Percentiles rank a stretch among this genome's conserved stretches.
Conservation (phyloP, 2,888 invertebrate genomes). For the Dryomyza anilis region DNA sequence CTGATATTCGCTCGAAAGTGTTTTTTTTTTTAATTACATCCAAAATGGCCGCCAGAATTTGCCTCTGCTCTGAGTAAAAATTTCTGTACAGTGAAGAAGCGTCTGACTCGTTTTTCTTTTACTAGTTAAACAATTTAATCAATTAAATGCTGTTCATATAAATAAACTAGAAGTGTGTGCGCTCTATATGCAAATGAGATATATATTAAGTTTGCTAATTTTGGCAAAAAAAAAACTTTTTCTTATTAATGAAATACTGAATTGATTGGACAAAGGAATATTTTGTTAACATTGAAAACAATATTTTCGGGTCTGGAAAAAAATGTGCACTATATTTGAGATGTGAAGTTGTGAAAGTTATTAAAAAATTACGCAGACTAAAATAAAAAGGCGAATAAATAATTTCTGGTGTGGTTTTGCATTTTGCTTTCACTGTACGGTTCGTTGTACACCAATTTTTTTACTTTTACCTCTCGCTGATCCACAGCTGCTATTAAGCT, state of each 20-base stretch:
- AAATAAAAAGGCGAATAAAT: slow-evolving; percentile 12
- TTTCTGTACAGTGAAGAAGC: slow-evolving; percentile 54
- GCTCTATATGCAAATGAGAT: not conserved
- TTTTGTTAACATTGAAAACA: too few relatives aligned
- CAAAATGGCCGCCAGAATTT: slow-evolving; percentile 49
- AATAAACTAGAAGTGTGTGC: slow-evolving; percentile 32
- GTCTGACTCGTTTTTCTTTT: slow-evolving; percentile 47
- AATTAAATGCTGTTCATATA: slow-evolving; percentile 36
- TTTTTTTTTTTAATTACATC: slow-evolving; percentile 24
- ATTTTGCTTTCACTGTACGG: slow-evolving; percentile 19
- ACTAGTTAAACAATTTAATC: slow-evolving; percentile 41
- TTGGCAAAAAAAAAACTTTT: not conserved
- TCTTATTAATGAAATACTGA: not conserved
- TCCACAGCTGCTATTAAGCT: slow-evolving; percentile 9
- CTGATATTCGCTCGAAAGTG: not conserved
- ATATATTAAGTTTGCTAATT: not conserved
- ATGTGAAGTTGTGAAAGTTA: slow-evolving; percentile 41
- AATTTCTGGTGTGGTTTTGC: slow-evolving; percentile 23
- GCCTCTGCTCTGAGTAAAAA: slow-evolving; percentile 40
- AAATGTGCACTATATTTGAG: too few relatives aligned
- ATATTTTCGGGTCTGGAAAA: too few relatives aligned
- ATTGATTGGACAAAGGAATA: not conserved
- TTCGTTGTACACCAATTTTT: slow-evolving; percentile 21
- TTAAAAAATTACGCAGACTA: slow-evolving; percentile 8
- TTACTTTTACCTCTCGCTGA: not conserved